phyloP scores from a whole-genome alignment of 2,113 vertebrate genomes.

The Pyrgilauda ruficollis region DNA sequence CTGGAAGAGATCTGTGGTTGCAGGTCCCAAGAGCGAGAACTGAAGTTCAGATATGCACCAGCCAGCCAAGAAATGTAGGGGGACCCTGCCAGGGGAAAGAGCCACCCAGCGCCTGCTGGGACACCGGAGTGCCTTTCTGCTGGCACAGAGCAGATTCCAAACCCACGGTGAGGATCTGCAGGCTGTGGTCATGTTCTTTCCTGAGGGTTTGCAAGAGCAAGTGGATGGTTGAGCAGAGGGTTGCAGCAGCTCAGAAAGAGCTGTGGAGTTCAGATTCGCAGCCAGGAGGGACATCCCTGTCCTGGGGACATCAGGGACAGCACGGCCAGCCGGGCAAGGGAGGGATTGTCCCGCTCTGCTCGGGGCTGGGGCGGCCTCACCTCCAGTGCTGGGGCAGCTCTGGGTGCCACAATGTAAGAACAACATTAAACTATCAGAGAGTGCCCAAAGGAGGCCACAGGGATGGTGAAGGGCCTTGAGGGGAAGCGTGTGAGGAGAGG shows the following conservation, averaged over 20 bases:
- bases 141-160: not conserved
- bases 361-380: not conserved
- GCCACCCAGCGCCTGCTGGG: not conserved
- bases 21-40: not conserved
- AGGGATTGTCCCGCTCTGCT: not conserved
- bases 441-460: no score
- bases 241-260: not conserved
- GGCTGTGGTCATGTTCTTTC: not conserved
- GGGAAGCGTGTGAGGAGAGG: no score
- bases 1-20: not conserved
- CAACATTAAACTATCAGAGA: not conserved
- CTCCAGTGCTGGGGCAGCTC: not conserved
- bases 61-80: not conserved
- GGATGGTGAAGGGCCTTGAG: no score
- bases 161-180: not conserved
- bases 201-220: not conserved
- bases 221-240: not conserved
- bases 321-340: not conserved
- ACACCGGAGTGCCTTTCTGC: not conserved
- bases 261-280: not conserved
- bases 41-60: not conserved
- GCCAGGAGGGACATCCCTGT: not conserved
- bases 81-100: fast-evolving
- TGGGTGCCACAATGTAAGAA: not conserved
- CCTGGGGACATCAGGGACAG: not conserved